Evolutionary conservation across 1,140 invertebrate genomes (phyloP), one percentile per base, ranked within the genome.

Genomic region (Ericerus pela): DNA sequence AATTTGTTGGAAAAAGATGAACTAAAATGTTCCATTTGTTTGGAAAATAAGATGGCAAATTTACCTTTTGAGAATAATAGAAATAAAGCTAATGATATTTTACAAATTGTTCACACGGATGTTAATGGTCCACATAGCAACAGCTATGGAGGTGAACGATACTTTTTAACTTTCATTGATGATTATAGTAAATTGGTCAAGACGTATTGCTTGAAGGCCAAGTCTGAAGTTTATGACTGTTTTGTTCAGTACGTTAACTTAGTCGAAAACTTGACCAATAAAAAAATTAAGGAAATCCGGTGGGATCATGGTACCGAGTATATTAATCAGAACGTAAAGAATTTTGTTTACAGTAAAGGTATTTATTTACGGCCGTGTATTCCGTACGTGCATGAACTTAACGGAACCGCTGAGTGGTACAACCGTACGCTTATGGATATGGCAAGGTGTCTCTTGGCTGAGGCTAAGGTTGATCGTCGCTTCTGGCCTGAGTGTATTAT

Each of bases 101-200:
- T 63, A 51, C 60, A 62, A 52, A 31, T 66, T 0, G 54, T 67
- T 10, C 64, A 67, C 37, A 60, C 58, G 8, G 63, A 64, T 58
- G 53, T 64, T 31, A 38, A 29, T 55, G 60, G 55, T 18, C 59
- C 62, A 26, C 51, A 56, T 20, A 36, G 56, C 5, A 22, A 53
- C 11, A 38, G 61, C 12, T 37, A 47, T 31, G 56, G 61, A 27
- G 60, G 59, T 37, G 58, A 61, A 55, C 60, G 53, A n/a, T 68
- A 65, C 38, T 62, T 62, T 47, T 54, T 64, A 2, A 59, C 59
- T 0, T 63, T 66, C 51, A 62, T 66, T 12, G 65, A 67, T 47
- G 63, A 68, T 51, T 68, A 54, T 33, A 61, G 61, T 6, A 59
- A 66, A 58, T 64, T 61, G 28, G 59, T 55, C 8, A 54, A 31